Conservation (phyloP, 2,888 invertebrate genomes). For the Elmis aenea region DNA sequence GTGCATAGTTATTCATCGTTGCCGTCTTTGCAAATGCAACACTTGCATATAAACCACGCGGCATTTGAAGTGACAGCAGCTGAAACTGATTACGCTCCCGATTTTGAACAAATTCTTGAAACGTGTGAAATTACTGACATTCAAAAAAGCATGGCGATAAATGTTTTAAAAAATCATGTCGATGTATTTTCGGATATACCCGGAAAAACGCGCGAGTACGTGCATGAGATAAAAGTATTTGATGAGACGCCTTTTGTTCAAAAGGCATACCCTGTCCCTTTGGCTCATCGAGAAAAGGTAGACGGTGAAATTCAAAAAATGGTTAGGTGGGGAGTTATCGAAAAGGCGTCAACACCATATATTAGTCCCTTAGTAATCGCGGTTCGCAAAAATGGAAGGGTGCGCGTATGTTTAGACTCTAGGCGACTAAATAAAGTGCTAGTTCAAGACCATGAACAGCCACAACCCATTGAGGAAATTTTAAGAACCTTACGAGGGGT, state of each 20-base stretch:
- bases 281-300: conserved; percentile 24
- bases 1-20: no score
- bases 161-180: no score
- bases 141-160: no score
- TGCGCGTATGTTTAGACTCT: conserved; percentile 34
- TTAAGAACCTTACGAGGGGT: conserved; percentile 12
- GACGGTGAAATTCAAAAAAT: conserved; percentile 27
- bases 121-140: no score
- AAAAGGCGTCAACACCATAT: conserved; percentile 28
- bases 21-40: no score
- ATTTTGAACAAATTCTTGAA: no score
- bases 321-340: conserved; percentile 30
- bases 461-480: conserved; percentile 15
- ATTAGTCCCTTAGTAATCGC: conserved; percentile 17
- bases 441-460: conserved; percentile 29
- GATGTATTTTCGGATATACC: no score
- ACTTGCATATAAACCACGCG: no score
- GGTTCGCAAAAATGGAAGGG: conserved; percentile 17
- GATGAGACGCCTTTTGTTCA: conserved; percentile 22
- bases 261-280: conserved; percentile 31
- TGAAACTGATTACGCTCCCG: no score
- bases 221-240: conserved; percentile 22
- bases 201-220: conserved; percentile 18
- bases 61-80: no score
- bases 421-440: conserved; percentile 30